phyloP scores from a whole-genome alignment of 2,113 vertebrate genomes.

The Bos indicus region DNA sequence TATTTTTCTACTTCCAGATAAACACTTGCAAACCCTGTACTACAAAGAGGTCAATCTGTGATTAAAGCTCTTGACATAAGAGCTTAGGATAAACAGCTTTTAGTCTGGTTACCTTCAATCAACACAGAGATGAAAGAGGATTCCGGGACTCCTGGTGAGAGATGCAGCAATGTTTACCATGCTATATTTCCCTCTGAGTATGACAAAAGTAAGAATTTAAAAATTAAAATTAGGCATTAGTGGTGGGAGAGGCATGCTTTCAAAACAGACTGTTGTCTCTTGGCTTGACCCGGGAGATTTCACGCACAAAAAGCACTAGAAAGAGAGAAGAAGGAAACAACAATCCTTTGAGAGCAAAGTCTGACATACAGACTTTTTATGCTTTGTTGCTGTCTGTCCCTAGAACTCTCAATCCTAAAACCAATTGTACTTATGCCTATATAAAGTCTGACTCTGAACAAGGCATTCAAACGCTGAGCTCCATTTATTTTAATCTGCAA shows the following conservation, averaged over 20 bases:
- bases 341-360: neutral
- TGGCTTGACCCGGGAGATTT: neutral
- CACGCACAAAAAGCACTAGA: neutral
- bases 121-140: neutral
- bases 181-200: neutral
- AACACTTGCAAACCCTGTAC: accelerated
- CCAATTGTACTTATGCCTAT: neutral
- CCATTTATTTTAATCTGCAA: slow-evolving; percentile 58
- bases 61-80: neutral
- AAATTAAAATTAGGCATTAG: neutral
- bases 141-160: accelerated
- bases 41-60: neutral
- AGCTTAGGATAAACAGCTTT: neutral
- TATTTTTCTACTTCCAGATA: neutral
- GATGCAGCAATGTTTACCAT: neutral
- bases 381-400: neutral
- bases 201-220: neutral
- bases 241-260: neutral
- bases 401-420: neutral
- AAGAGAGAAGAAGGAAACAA: accelerated
- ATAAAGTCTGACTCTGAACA: neutral
- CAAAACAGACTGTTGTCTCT: neutral
- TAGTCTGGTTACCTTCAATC: neutral
- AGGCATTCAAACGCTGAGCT: neutral
- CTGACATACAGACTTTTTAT: neutral